A percentile compares a stretch with the other conserved stretches of the same genome.
Evolutionary conservation across 2,888 invertebrate species (phyloP).

Genomic region (Germaria angustata): DNA sequence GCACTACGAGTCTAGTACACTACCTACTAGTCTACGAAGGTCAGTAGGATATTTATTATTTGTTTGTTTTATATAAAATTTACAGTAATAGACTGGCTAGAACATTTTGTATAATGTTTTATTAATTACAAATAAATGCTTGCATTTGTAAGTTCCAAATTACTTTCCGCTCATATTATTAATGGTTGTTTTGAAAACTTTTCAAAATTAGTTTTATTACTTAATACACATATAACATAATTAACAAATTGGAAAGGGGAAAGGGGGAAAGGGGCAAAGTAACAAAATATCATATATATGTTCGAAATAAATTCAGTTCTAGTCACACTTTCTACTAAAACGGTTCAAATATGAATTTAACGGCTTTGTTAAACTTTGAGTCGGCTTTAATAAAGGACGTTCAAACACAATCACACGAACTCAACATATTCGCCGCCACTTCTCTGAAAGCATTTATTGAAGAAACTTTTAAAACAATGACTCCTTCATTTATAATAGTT

Average conservation of each 20-base stretch:
- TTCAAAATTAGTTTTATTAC: background rate
- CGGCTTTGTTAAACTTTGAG: constrained; percentile 27
- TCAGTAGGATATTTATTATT: no score
- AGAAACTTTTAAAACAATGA: constrained; percentile 19
- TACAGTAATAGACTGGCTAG: no score
- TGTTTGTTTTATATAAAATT: no score
- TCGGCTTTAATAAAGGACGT: background rate
- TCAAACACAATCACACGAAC: background rate
- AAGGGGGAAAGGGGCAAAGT: background rate
- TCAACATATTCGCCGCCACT: constrained; percentile 7
- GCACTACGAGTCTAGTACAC: no score
- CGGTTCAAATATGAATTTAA: constrained; percentile 37
- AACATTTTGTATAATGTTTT: background rate
- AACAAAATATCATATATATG: background rate
- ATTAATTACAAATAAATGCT: constrained; percentile 19
- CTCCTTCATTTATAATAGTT: constrained; percentile 56
- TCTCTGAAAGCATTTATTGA: constrained; percentile 29
- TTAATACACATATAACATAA: background rate
- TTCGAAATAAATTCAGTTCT: background rate
- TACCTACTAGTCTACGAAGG: no score
- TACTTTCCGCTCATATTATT: background rate
- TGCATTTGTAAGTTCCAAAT: no score
- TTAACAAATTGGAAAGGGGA: background rate
- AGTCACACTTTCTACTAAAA: background rate
- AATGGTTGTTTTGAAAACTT: background rate